Base-by-base conservation (phyloP, 2,113 vertebrate genomes). In the Scatophagus argus region DNA sequence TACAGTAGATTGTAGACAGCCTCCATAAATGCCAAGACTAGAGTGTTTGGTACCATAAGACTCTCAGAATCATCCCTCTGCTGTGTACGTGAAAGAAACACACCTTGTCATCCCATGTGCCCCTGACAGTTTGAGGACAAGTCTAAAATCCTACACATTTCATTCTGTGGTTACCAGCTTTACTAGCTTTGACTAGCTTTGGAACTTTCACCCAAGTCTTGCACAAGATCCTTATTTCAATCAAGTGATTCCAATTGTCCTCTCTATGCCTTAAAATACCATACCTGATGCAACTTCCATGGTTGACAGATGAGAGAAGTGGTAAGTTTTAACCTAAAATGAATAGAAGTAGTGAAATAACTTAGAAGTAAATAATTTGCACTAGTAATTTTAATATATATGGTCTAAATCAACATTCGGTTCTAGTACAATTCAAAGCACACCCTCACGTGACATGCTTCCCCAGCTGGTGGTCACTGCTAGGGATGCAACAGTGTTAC, bases 281-380 rank as follows among this genome's bases (percentile, higher is more conserved):
- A 1, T 17, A 29, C 34, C 23, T 73, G 19, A 34, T 14, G 23
- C 67, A n/a, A 14, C 32, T 43, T n/a, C 44, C 61, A 47, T 67
- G 70, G 74, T 65, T 44, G n/a, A 74, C 88, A 93, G 92, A 93
- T 65, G 87, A 92, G 44, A 78, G 25, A 55, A 89, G 47, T 88
- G 91, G 92, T 93, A 88, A 92, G 92, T 91, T 78, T 38, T 29
- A 51, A 77, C 32, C 21, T 38, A 32, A 65, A 65, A 43, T 59
- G 0, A 21, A 52, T 52, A 38, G 23, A 27, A 46, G 17, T 55
- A 44, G 9, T 47, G 44, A 10, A 47, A 3, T 23, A 49, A n/a
- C 21, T 9, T 23, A 11, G 8, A 10, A 16, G 25, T 27, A 14
- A 16, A 25, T 52, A n/a, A n/a, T 13, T 11, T 19, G 49, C 25